These are phyloP conservation scores for Mythimna ferrago DNA, from an alignment of 2,888 invertebrate species.

Conservation along the genomic window DNA sequence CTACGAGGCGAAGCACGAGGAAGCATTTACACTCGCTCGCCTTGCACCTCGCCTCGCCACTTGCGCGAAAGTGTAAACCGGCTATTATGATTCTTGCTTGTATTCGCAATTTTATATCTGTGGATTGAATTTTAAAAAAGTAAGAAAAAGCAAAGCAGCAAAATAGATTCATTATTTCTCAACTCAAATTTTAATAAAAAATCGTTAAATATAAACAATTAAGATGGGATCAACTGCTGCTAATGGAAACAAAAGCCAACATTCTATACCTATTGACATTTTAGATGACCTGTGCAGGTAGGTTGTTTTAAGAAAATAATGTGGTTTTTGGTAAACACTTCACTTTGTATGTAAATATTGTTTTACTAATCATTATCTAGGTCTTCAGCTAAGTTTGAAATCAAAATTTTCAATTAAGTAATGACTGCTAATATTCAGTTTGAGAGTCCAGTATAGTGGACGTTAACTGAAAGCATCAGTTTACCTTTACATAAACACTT, in stretches of 20 bases:
- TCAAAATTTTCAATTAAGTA: background rate
- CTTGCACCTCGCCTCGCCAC: too few species aligned
- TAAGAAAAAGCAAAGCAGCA: slow-evolving; percentile 13
- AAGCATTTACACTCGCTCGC: too few species aligned
- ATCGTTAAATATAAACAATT: slow-evolving; percentile 42
- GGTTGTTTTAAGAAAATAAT: slow-evolving; percentile 36
- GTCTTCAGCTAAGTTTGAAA: background rate
- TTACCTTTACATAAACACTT: background rate
- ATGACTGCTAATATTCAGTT: background rate
- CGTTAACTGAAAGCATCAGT: background rate
- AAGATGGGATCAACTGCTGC: slow-evolving; percentile 77
- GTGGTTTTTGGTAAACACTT: slow-evolving; percentile 24
- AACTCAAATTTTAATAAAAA: slow-evolving; percentile 43
- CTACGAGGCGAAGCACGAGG: too few species aligned
- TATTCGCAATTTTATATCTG: slow-evolving; percentile 31
- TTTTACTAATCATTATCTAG: too few species aligned
- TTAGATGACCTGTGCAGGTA: slow-evolving; percentile 96
- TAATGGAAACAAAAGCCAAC: slow-evolving; percentile 82
- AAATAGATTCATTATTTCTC: slow-evolving; percentile 50
- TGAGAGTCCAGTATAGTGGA: background rate
- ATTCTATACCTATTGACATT: slow-evolving; percentile 96
- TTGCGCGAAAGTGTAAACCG: too few species aligned
- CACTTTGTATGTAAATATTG: slow-evolving; percentile 1
- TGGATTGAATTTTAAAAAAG: slow-evolving; percentile 19
- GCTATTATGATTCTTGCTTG: background rate